Evolutionary conservation across 2,797 vertebrate genomes (phyloP), one percentile per base, ranked within the genome.

Genomic region (Synanceia verrucosa): DNA sequence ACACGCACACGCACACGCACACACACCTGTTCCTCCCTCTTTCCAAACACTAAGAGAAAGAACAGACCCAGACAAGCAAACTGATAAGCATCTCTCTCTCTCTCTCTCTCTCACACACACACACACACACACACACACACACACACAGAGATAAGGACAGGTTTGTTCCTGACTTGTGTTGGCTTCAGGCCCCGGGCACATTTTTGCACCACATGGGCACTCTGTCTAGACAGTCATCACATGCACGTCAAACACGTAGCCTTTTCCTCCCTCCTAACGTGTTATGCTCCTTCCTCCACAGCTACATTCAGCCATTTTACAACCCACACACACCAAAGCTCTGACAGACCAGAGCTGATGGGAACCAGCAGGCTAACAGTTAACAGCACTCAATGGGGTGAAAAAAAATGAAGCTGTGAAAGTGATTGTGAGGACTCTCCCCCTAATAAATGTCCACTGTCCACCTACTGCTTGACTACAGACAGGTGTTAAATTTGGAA

Each of bases 191-290:
- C 90, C 76, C 2, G 36, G 88, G 89, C 83, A 90, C 76, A 88
- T 90, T 90, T 88, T 91, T 92, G 81, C 63, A 3, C 81, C 88
- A 92, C 88, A 88, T 82, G 84, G 78, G 82, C 75, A 76, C 83
- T 78, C 81, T 60, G 93, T 93, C 93, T 93, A 93, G 92, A 93
- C 92, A 84, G 81, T 76, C 67, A 79, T 76, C 71, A 79, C 75
- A 59, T 7, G 56, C 78, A 81, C 69, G 56, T 65, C 53, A 60
- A 52, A 53, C 73, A 65, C 33, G 37, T 59, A 59, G 11, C 37
- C 53, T 47, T 63, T 57, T 39, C 59, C 59, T 74, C 82, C 72
- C 75, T 60, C 48, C 44, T 74, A 81, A 79, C n/a, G 9, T 64
- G 78, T 70, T 80, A 76, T 73, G 65, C 52, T 81, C 70, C 67